Percentiles rank a stretch among this genome's conserved stretches.
Evolutionary conservation across 2,797 vertebrate species (phyloP).

Genomic region (Moxostoma hubbsi): DNA sequence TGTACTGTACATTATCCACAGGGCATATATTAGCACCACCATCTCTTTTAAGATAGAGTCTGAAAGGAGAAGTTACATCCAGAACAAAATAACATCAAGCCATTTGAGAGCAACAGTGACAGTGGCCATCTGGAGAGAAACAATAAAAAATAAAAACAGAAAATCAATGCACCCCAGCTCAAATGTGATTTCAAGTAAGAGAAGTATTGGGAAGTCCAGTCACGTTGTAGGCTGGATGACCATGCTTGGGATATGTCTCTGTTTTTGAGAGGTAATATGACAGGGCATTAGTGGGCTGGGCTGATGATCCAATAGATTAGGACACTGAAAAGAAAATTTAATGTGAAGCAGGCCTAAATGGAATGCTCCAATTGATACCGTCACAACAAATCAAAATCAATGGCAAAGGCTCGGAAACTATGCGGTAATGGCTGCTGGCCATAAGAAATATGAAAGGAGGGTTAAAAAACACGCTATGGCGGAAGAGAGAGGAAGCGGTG

Average conservation of each 20-base stretch:
- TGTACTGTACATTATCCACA: neutral
- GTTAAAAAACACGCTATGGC: neutral
- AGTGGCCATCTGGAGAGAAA: neutral
- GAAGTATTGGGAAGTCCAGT: slow-evolving; percentile 26
- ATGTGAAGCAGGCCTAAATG: slow-evolving; percentile 33
- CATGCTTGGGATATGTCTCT: slow-evolving; percentile 44
- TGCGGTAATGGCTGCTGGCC: slow-evolving; percentile 8
- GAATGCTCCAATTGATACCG: slow-evolving; percentile 34
- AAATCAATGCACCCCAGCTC: slow-evolving; percentile 27
- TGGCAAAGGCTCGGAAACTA: slow-evolving; percentile 16
- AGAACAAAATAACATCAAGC: slow-evolving; percentile 2
- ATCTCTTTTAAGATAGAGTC: neutral
- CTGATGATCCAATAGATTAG: slow-evolving; percentile 48
- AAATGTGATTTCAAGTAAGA: slow-evolving; percentile 34
- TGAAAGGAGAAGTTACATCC: slow-evolving; percentile 5
- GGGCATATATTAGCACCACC: neutral
- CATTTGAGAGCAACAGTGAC: neutral
- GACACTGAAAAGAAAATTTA: slow-evolving; percentile 53
- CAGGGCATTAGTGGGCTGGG: slow-evolving; percentile 52
- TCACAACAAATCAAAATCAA: slow-evolving; percentile 52
- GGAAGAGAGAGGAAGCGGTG: neutral
- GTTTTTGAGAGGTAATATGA: slow-evolving; percentile 52
- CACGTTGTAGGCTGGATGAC: slow-evolving; percentile 30
- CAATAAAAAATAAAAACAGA: slow-evolving; percentile 1
- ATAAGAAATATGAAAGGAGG: slow-evolving; percentile 32